A percentile compares a stretch with the other conserved stretches of the same genome.
Conservation (phyloP, 2,113 vertebrate species). For the Mustela nigripes region DNA sequence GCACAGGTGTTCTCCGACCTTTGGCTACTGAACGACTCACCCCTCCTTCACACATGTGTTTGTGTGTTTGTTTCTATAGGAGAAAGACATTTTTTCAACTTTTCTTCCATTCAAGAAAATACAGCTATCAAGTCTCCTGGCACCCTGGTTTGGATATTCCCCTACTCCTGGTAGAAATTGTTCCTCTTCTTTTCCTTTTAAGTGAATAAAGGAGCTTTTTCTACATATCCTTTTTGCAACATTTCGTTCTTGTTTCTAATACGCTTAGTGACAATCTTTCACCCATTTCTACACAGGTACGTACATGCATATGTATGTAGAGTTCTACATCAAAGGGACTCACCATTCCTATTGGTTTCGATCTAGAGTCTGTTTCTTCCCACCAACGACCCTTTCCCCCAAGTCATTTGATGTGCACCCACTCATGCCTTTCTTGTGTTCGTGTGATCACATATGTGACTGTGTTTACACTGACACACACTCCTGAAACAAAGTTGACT, state of each 20-base stretch:
- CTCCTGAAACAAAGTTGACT: no score
- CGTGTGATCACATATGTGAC: accelerated
- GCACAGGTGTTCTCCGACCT: background rate
- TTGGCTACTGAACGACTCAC: background rate
- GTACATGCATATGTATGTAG: accelerated
- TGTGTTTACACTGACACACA: background rate
- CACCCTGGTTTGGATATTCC: background rate
- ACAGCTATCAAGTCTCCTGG: background rate
- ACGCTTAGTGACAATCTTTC: background rate
- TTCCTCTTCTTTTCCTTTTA: no score
- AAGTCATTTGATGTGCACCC: accelerated
- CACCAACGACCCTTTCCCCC: no score
- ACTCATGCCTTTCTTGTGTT: accelerated
- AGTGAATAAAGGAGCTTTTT: background rate
- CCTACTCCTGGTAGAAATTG: background rate
- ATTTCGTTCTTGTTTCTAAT: background rate
- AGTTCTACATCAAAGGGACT: no score
- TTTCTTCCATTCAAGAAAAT: background rate
- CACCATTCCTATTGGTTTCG: background rate
- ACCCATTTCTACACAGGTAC: background rate
- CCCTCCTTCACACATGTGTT: background rate
- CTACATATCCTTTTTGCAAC: background rate
- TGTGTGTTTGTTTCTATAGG: background rate
- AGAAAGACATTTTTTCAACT: background rate
- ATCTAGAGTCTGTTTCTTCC: background rate